Base-by-base conservation (phyloP, 2,113 vertebrate genomes). In the Rana temporaria region DNA sequence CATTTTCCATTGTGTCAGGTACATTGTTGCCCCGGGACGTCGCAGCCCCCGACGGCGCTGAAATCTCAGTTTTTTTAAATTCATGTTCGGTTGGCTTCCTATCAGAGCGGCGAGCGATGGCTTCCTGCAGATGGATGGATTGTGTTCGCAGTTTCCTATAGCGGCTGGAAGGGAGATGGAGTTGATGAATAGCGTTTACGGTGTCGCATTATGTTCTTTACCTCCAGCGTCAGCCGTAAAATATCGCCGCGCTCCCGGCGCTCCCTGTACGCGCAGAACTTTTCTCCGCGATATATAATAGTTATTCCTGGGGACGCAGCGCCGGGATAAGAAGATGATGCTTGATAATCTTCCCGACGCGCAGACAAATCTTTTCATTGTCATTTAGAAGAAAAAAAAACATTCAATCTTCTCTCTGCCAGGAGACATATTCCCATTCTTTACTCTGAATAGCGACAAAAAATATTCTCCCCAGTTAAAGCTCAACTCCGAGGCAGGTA, bases 161-260 rank as follows among this genome's bases (percentile, higher is more conserved):
- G 15, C 65, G 18, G 30, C 65, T 67, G 4, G 30, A 32, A 18
- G 30, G 1, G 26, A 34, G 65, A 67, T 7, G 26, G 30, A 67
- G 30, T 67, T 52, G 57, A 77, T 77, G 15, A 26, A 52, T 1
- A 12, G 17, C 30, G 62, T 78, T 67, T 78, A 66, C 55, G 20
- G 20, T 26, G 17, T 11, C 55, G 38, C 52, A 55, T 78, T 66
- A 65, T 32, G 60, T 32, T 78, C 38, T 18, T 17, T 48, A 34
- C 20, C 18, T 63, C 16, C 18, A 20, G 26, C 42, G 22, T 7
- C 6, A 52, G 12, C 68, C 20, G 22, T 52, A 52, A 70, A 62
- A 56, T 74, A 74, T 74, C 71, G 38, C 30, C 59, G 56, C 20
- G 74, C 74, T 63, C 17, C 32, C 2, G 57, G 74, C 59, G n/a